A percentile compares a stretch with the other conserved stretches of the same genome.
Evolutionary conservation across 2,113 vertebrate species (phyloP).

Genomic region (Erpornis zantholeuca): DNA sequence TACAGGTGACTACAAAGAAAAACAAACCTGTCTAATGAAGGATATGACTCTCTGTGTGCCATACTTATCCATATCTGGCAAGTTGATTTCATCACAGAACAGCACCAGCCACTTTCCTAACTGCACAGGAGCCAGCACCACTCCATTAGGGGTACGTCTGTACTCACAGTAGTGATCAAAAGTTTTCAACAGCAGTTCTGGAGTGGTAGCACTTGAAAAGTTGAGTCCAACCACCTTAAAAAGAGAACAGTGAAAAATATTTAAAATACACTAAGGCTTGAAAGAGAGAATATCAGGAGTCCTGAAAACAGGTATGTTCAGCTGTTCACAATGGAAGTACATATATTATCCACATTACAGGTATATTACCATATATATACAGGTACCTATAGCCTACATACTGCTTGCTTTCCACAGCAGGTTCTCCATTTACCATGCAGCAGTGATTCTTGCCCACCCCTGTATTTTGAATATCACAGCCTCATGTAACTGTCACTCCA

Average conservation of each 20-base stretch:
- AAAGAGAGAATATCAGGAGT: not conserved
- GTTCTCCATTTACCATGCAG: not conserved
- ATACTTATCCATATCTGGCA: slow-evolving; percentile 99
- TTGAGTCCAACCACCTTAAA: slow-evolving; percentile 95
- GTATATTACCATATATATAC: not conserved
- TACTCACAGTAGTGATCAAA: slow-evolving; percentile 99
- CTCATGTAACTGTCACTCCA: not conserved
- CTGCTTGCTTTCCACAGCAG: not conserved
- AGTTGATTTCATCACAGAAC: slow-evolving; percentile 98
- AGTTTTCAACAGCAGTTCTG: slow-evolving; percentile 94
- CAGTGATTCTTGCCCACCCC: not conserved
- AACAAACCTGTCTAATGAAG: slow-evolving; percentile 93
- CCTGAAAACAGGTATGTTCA: not conserved
- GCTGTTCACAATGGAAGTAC: not conserved
- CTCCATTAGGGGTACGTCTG: slow-evolving; percentile 92
- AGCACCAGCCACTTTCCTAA: slow-evolving; percentile 97
- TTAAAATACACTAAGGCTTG: not conserved
- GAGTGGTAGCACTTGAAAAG: slow-evolving; percentile 97
- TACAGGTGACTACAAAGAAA: not conserved
- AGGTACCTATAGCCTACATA: not conserved
- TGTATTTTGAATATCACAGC: not conserved
- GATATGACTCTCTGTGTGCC: slow-evolving; percentile 98
- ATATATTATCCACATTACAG: not conserved
- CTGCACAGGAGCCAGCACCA: slow-evolving; percentile 95
- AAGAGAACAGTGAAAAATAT: not conserved